phyloP scores from a whole-genome alignment of 1,140 invertebrate species.

The Drosophila ercepeae region DNA sequence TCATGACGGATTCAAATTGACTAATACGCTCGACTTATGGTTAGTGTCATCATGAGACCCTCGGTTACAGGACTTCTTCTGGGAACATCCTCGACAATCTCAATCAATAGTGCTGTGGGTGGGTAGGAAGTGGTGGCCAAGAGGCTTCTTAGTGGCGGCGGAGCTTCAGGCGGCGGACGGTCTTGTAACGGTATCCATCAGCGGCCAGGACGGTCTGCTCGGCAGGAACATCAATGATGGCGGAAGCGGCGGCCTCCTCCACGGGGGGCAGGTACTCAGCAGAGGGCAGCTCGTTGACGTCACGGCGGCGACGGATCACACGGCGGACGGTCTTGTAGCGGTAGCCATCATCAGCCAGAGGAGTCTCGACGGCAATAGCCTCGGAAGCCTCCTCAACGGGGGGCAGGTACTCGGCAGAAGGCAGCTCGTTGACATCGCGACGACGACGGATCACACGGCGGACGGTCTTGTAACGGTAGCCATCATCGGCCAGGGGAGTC shows the following conservation, averaged over 20 bases:
- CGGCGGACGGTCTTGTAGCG: constrained; percentile 40
- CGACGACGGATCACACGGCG: constrained; percentile 58
- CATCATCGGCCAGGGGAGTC: constrained; percentile 53
- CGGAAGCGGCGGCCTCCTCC: constrained; percentile 36
- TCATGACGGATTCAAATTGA: constrained; percentile 72
- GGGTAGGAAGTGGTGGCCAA: constrained; percentile 14
- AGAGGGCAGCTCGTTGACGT: constrained; percentile 54
- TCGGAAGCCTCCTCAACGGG: constrained; percentile 26
- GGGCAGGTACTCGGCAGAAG: constrained; percentile 52
- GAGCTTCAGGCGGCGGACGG: constrained; percentile 71
- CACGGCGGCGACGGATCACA: constrained; percentile 65
- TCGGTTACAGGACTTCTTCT: constrained; percentile 25
- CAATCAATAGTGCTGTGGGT: constrained; percentile 37
- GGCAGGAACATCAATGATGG: constrained; percentile 69
- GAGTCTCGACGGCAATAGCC: constrained; percentile 31
- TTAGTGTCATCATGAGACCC: constrained; percentile 56
- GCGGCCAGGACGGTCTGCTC: constrained; percentile 58
- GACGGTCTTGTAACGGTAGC: constrained; percentile 68
- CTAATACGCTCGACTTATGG: constrained; percentile 67
- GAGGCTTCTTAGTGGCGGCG: constrained; percentile 61
- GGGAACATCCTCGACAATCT: constrained; percentile 46
- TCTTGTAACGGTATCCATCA: constrained; percentile 82
- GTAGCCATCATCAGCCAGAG: constrained; percentile 6
- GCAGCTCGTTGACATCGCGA: constrained; percentile 62
- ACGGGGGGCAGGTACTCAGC: constrained; percentile 69